Base-by-base conservation (phyloP, 1,140 invertebrate genomes). In the Apis dorsata region DNA sequence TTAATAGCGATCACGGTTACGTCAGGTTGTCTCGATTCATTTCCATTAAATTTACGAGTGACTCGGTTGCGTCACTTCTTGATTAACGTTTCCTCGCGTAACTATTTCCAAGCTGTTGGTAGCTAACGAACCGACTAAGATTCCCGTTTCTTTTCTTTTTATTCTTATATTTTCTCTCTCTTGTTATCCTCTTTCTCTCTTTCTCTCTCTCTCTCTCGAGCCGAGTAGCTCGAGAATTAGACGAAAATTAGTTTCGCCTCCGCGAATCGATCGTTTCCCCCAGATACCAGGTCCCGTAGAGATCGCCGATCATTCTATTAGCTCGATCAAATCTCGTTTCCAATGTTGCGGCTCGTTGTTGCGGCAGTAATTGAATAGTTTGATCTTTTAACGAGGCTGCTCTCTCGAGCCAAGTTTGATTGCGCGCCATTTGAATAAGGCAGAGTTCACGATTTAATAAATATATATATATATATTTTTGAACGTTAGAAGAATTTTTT, bases 21-120 rank as follows among this genome's bases (percentile, higher is more conserved):
- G 77, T 69, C 60, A 68, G n/a, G 83, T 81, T 71, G 75, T 81
- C 81, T 70, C 83, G 77, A 84, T 83, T 85, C 79, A 24, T 82
- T 85, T 65, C 74, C 62, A 85, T 83, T 72, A 68, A 78, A 34
- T 85, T 74, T 68, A 73, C 69, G 75, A 77, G 80, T 44, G 34
- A 66, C 74, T 34, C 11, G 68, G 28, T 83, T 83, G 57, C 81
- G 65, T 83, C 81, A 82, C 34, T 63, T 55, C 83, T 81, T 73
- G 82, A 84, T 79, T 77, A 79, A 68, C 77, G 63, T 21, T 65
- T 34, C 34, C 77, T 55, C 62, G 76, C 68, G 44, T 70, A 74
- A 74, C 55, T 60, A 74, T 60, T 74, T 74, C 55, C 21, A 60
- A 74, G 72, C 28, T 19, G 71, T 24, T 60, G 17, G 57, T 24